Base-by-base conservation (phyloP, 1,140 invertebrate genomes). In the Arion vulgaris region DNA sequence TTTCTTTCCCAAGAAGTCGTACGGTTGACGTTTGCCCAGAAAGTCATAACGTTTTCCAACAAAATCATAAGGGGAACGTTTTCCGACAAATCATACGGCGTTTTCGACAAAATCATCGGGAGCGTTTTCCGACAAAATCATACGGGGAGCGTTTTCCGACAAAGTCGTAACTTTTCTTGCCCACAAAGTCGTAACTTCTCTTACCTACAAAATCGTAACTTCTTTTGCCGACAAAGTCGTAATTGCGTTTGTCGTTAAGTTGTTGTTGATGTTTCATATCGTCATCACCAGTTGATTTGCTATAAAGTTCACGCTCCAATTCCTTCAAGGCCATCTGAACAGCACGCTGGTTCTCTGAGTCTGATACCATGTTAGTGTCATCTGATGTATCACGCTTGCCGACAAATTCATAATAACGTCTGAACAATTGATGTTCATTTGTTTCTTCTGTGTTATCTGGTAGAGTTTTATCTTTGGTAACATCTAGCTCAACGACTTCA, bases 121-220 rank as follows among this genome's bases (percentile, higher is more conserved):
- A n/a, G n/a, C n/a, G n/a, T n/a, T n/a, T n/a, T n/a, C n/a, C n/a
- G n/a, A n/a, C n/a, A n/a, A n/a, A n/a, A n/a, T n/a, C n/a, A n/a
- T n/a, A n/a, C n/a, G n/a, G n/a, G n/a, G n/a, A n/a, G n/a, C n/a
- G n/a, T n/a, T 77, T 77, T 2, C 51, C 51, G 5, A 77, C 11
- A 77, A 57, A 77, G 75, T 77, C 75, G 75, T 57, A 62, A 39
- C n/a, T 71, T 28, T 39, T 28, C 38, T 77, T 77, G 15, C 75
- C 49, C 2, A n/a, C n/a, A n/a, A n/a, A n/a, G n/a, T n/a, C n/a
- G n/a, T n/a, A n/a, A n/a, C n/a, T n/a, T n/a, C n/a, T n/a, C n/a
- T n/a, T n/a, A n/a, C n/a, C n/a, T 19, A 57, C 5, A 15, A 45
- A 45, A 45, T 45, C 41, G 41, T 45, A 45, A n/a, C n/a, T n/a